Percentiles rank a stretch among this genome's conserved stretches.
These are phyloP conservation scores for Trogon melanurus DNA, from an alignment of 2,113 vertebrate genomes.

Conservation along the genomic window DNA sequence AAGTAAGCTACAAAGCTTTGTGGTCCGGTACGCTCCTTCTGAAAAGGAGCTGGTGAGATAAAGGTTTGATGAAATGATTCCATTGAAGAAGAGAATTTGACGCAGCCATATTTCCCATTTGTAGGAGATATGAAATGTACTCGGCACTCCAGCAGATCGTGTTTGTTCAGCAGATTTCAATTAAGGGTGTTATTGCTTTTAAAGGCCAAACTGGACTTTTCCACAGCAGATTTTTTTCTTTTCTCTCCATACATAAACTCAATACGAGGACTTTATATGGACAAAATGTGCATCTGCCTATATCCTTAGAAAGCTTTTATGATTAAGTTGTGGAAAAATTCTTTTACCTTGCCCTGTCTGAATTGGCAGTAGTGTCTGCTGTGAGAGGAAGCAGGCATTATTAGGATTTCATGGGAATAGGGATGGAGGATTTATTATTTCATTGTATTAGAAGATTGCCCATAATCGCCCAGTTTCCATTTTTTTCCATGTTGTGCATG, in stretches of 20 bases:
- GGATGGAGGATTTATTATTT: not conserved
- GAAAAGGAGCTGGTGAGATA: not conserved
- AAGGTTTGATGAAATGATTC: not conserved
- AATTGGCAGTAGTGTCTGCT: not conserved
- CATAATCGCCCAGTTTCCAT: not conserved
- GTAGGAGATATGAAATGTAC: not conserved
- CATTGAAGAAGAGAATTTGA: not conserved
- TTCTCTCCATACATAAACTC: not conserved
- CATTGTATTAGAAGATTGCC: not conserved
- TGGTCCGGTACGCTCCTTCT: not conserved
- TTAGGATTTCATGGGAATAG: not conserved
- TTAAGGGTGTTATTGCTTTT: constrained; percentile 13
- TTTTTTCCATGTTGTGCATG: not conserved
- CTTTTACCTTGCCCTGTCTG: not conserved
- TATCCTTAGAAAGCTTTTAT: not conserved
- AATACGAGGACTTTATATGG: not conserved
- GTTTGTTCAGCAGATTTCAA: constrained; percentile 1
- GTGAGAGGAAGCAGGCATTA: not conserved
- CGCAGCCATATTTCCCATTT: not conserved
- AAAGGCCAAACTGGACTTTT: not conserved
- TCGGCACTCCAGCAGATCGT: not conserved
- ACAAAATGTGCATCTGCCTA: not conserved
- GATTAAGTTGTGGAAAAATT: not conserved
- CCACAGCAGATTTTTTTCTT: not conserved
- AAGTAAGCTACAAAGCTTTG: not conserved